Evolutionary conservation across 2,888 invertebrate species (phyloP).

Genomic region (Timema podura): DNA sequence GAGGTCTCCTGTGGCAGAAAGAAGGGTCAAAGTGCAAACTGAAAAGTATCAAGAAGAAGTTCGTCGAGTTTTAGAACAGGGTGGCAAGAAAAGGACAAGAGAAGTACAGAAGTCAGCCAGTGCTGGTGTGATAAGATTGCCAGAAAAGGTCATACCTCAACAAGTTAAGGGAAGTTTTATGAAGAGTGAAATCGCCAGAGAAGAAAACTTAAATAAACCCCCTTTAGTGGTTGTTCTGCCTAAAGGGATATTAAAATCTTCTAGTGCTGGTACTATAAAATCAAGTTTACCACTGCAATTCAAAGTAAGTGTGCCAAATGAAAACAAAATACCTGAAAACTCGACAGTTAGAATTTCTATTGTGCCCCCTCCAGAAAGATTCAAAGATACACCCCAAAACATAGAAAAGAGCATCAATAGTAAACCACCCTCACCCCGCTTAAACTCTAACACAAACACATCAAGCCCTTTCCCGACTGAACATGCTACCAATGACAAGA

Average conservation of each 20-base stretch:
- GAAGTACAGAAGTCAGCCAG: slow-evolving; percentile 63
- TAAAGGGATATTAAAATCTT: slow-evolving; percentile 42
- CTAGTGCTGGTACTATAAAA: slow-evolving; percentile 43
- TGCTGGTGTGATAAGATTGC: slow-evolving; percentile 47
- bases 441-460: neutral
- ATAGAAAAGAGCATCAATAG: neutral
- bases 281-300: slow-evolving; percentile 40
- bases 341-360: neutral
- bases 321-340: neutral
- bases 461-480: slow-evolving; percentile 18
- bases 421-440: neutral
- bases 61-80: slow-evolving; percentile 38
- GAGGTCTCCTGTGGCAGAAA: slow-evolving; percentile 60
- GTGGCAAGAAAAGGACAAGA: slow-evolving; percentile 37
- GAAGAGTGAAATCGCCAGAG: slow-evolving; percentile 20
- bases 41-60: slow-evolving; percentile 49
- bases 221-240: slow-evolving; percentile 19
- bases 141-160: slow-evolving; percentile 41
- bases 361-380: slow-evolving; percentile 11
- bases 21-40: slow-evolving; percentile 53
- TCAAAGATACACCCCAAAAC: slow-evolving; percentile 4
- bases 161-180: neutral
- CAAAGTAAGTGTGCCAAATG: neutral
- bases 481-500: neutral
- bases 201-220: slow-evolving; percentile 21